Base-by-base conservation (phyloP, 1,140 invertebrate genomes). In the Globodera rostochiensis region DNA sequence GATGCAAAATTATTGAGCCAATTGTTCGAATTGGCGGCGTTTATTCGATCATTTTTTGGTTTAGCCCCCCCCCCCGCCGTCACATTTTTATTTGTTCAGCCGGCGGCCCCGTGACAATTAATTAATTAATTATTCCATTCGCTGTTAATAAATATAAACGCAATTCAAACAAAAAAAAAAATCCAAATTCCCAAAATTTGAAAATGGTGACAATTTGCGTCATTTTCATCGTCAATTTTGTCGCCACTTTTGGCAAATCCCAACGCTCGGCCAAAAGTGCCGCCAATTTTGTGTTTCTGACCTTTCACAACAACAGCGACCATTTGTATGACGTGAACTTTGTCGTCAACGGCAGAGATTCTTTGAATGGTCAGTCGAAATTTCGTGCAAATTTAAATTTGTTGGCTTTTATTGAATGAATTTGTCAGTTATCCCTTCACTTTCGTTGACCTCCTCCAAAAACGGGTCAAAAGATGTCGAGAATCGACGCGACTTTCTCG, bases 231-330 rank as follows among this genome's bases (percentile, higher is more conserved):
- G 15, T 53, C 3, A 47, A 11, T 53, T 75, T 75, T 25, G 49
- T 46, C 53, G 46, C 13, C 57, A 57, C 66, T 57, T 76, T 25
- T 60, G 74, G 46, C 19, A 21, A 76, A n/a, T 49, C 15, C 6
- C 57, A 76, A 64, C 25, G 53, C 7, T 60, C 46, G 66, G 15
- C 45, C 4, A 76, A 76, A 57, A 46, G 53, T 49, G 36, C 25
- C 45, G 25, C 74, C 15, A 57, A 76, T 76, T 76, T 76, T 76
- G 66, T 76, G 57, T 76, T 76, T 76, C 19, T 76, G 46, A 76
- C 74, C 15, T 76, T 76, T 76, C 19, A n/a, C 66, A 76, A 76
- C 46, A 46, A 21, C 3, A 64, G 53, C 15, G 74, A 57, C 15
- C n/a, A 21, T 7, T 64, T 3, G 36, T 76, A 53, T 6, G 49